A percentile compares a stretch with the other conserved stretches of the same genome.
Evolutionary conservation across 30 jellyfish, hydroid and myxozoan species (phyloP).

Genomic region (Calvadosia cruxmelitensis): DNA sequence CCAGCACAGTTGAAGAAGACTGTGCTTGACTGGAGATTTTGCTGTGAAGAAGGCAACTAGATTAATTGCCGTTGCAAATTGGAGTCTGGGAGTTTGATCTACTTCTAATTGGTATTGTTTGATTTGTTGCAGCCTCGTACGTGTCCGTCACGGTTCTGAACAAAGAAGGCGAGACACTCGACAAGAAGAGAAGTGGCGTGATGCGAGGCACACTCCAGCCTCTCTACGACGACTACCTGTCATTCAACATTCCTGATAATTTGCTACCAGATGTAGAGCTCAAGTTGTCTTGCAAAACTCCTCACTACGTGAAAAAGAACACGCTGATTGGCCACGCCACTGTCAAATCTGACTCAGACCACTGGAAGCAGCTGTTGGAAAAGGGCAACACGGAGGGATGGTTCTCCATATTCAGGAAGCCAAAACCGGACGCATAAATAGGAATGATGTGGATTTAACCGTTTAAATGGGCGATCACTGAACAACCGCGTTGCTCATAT

Average conservation of each 20-base stretch:
- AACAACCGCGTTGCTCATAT: too few species aligned
- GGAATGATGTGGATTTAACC: too few species aligned
- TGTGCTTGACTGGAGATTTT: too few species aligned
- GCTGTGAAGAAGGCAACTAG: too few species aligned
- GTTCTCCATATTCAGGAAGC: conserved; percentile 60
- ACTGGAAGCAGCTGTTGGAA: conserved; percentile 58
- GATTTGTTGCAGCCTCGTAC: conserved; percentile 40
- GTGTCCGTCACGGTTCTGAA: conserved; percentile 54
- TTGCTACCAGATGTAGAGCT: conserved; percentile 58
- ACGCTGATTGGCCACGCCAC: conserved; percentile 38
- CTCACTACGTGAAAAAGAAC: conserved; percentile 25
- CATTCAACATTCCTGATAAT: conserved; percentile 51
- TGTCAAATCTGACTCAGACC: conserved; percentile 28
- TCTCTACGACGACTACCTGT: conserved; percentile 30
- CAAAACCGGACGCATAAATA: conserved; percentile 19
- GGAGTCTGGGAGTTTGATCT: too few species aligned
- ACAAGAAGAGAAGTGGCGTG: conserved; percentile 36
- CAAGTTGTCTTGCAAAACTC: conserved; percentile 33
- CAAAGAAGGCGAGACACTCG: conserved; percentile 45
- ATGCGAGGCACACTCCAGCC: conserved; percentile 67
- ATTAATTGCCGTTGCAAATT: too few species aligned
- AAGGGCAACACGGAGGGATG: conserved; percentile 42
- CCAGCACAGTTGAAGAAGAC: too few species aligned
- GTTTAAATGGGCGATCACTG: too few species aligned
- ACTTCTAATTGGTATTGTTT: neutral